Percentiles rank a stretch among this genome's conserved stretches.
These are phyloP conservation scores for Xenus cinereus DNA, from an alignment of 2,113 vertebrate species.

Conservation along the genomic window DNA sequence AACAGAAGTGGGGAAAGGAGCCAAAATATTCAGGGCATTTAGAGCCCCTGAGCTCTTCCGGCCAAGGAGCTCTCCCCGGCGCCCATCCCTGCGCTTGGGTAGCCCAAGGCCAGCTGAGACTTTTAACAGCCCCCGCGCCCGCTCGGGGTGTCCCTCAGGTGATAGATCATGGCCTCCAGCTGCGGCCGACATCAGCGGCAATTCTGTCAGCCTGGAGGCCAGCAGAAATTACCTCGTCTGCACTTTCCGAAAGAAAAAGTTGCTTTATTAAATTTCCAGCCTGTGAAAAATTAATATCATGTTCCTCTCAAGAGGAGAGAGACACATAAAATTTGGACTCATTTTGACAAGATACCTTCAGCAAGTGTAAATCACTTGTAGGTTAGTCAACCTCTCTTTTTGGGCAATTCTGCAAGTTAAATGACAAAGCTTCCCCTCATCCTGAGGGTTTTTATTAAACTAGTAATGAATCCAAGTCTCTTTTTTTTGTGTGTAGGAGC, in stretches of 20 bases:
- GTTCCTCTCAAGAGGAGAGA: not conserved
- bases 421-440: not conserved
- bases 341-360: not conserved
- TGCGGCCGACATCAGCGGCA: not conserved
- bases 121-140: not conserved
- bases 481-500: not conserved
- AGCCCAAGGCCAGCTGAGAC: not conserved
- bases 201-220: not conserved
- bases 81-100: rapidly evolving
- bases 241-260: not conserved
- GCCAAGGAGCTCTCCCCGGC: not conserved
- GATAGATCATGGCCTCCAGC: not conserved
- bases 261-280: conserved; percentile 16
- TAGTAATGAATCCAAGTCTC: not conserved
- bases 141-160: not conserved
- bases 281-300: not conserved
- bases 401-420: not conserved
- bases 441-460: not conserved
- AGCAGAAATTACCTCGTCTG: not conserved
- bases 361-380: not conserved
- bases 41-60: not conserved
- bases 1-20: not conserved
- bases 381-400: not conserved
- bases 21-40: not conserved
- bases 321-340: not conserved